These are phyloP conservation scores for Lepidurus packardi DNA, from an alignment of 1,140 invertebrate genomes.

Conservation along the genomic window DNA sequence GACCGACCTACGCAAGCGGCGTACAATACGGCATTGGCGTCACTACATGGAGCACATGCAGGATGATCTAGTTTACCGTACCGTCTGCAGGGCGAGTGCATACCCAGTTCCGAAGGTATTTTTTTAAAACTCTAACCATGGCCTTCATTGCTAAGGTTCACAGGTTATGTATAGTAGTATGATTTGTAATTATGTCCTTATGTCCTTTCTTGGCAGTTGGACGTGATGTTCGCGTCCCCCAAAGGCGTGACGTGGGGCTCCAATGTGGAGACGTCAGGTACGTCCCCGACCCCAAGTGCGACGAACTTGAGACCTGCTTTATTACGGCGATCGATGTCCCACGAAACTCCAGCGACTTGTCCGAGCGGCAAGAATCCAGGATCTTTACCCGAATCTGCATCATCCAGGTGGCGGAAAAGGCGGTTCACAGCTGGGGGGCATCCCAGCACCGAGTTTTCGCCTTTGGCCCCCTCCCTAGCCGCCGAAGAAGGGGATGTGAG, in stretches of 20 bases:
- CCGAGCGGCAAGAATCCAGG: background rate
- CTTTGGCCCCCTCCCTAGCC: background rate
- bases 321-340: background rate
- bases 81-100: background rate
- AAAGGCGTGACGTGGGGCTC: background rate
- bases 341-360: background rate
- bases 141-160: too few relatives aligned
- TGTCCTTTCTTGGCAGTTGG: conserved; percentile 4
- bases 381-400: background rate
- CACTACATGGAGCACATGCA: conserved; percentile 28
- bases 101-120: conserved; percentile 29
- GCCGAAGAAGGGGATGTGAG: background rate
- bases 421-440: background rate
- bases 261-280: background rate
- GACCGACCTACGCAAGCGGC: background rate
- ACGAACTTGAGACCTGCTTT: background rate
- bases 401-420: background rate
- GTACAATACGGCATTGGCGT: conserved; percentile 10
- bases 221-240: background rate
- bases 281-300: background rate
- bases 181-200: background rate
- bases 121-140: too few relatives aligned
- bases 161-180: background rate
- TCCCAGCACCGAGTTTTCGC: background rate
- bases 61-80: conserved; percentile 28